Evolutionary conservation across 2,888 invertebrate species (phyloP), one percentile per base, ranked within the genome.

Genomic region (Lamellibrachia columna): DNA sequence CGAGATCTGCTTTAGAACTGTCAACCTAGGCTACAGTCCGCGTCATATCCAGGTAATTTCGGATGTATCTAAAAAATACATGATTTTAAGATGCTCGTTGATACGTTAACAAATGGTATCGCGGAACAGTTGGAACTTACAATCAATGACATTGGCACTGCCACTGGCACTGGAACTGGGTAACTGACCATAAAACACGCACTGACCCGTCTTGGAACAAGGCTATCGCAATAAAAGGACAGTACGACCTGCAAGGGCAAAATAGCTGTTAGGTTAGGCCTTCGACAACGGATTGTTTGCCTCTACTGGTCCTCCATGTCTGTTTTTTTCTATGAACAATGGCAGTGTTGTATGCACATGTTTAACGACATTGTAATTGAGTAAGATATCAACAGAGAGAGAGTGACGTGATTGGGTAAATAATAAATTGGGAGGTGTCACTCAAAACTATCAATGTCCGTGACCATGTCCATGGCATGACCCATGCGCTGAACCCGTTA

Each of bases 361-460:
- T 40, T 40, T 40, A 40, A 40, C 40, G 40, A 40, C 40, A 40
- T 40, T 22, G 55, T 22, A 22, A 52, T 2, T 52, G 90, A 53
- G 90, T 60, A 92, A 98, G 98, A 91, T 97, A 98, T 11, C 97
- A 92, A 92, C 90, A 7, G 58, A 90, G 22, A 90, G 11, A 91
- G 91, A 91, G 91, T 1, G 28, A 40, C 40, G 40, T 40, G 0
- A 40, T 40, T 40, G 40, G 40, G 40, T 40, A 40, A 40, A 40
- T 40, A 40, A 40, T 40, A 40, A 40, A 40, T 40, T 40, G 40
- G 40, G 40, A 40, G 40, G 40, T 40, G 40, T 40, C 40, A 40
- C 40, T 40, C 40, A 40, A 40, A 40, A 40, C 40, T 40, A 40
- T 40, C 40, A 40, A 40, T 40, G 40, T 40, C 40, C 40, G 40